phyloP scores from a whole-genome alignment of 2,797 vertebrate species.

The Clarias platycephalus region DNA sequence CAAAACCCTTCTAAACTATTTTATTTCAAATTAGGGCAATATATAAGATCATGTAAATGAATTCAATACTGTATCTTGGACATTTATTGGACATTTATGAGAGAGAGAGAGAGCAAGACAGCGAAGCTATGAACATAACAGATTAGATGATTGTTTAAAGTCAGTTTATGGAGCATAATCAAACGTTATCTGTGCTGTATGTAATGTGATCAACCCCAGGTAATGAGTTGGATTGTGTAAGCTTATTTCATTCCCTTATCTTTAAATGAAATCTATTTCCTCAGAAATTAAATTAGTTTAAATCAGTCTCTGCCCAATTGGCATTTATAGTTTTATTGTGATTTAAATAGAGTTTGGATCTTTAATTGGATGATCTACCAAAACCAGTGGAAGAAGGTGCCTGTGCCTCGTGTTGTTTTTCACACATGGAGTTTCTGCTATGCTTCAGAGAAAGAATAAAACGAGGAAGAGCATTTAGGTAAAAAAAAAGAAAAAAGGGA shows the following conservation, averaged over 20 bases:
- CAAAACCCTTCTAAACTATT: background rate
- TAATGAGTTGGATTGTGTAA: constrained; percentile 41
- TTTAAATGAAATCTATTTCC: constrained; percentile 38
- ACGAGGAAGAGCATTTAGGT: background rate
- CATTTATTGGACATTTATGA: constrained; percentile 1
- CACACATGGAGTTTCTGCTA: constrained; percentile 12
- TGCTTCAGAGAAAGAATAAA: constrained; percentile 4
- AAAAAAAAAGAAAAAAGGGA: background rate
- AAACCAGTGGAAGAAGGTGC: constrained; percentile 6
- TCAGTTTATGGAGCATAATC: constrained; percentile 30
- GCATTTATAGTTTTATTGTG: constrained; percentile 31
- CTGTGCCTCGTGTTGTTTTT: constrained; percentile 15
- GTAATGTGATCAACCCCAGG: constrained; percentile 34
- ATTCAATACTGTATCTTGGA: constrained; percentile 46
- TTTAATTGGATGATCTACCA: constrained; percentile 40
- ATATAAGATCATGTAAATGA: constrained; percentile 54
- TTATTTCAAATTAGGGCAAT: constrained; percentile 49
- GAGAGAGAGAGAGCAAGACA: too few relatives aligned
- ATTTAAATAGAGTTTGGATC: constrained; percentile 23
- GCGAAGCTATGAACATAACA: constrained; percentile 32
- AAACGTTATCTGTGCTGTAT: constrained; percentile 37
- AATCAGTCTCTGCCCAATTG: constrained; percentile 17
- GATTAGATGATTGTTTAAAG: constrained; percentile 40
- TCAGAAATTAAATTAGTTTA: constrained; percentile 34
- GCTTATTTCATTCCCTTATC: constrained; percentile 38